A percentile compares a stretch with the other conserved stretches of the same genome.
Evolutionary conservation across 1,140 invertebrate species (phyloP).

Genomic region (Ephestia elutella): DNA sequence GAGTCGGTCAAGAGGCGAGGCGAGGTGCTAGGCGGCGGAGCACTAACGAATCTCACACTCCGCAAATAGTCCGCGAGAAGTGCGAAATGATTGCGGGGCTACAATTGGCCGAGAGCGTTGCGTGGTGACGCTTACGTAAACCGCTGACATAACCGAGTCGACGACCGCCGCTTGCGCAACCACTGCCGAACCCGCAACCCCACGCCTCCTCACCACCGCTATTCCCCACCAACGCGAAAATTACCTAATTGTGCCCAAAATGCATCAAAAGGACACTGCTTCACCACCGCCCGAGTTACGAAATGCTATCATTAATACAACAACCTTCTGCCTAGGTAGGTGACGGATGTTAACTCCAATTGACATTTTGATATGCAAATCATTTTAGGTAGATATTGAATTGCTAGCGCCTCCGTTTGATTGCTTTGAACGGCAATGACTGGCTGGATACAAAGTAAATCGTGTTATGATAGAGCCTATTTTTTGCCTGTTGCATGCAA

Average conservation of each 20-base stretch:
- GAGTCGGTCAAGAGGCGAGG: conserved; percentile 22
- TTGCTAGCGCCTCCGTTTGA: neutral
- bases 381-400: neutral
- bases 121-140: conserved; percentile 70
- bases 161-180: conserved; percentile 69
- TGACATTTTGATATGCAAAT: conserved; percentile 36
- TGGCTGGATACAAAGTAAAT: neutral
- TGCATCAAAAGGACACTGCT: conserved; percentile 66
- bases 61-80: conserved; percentile 63
- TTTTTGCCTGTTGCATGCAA: too few relatives aligned
- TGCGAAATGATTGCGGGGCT: conserved; percentile 59
- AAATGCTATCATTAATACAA: conserved; percentile 63
- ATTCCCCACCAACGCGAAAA: conserved; percentile 41
- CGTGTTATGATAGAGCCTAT: too few relatives aligned
- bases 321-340: conserved; percentile 55
- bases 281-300: conserved; percentile 56
- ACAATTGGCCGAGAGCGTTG: conserved; percentile 65
- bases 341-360: conserved; percentile 42
- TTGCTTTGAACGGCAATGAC: neutral
- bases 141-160: conserved; percentile 70
- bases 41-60: conserved; percentile 49
- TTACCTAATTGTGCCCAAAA: conserved; percentile 70
- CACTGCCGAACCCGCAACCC: conserved; percentile 59
- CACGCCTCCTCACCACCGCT: conserved; percentile 43
- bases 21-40: conserved; percentile 14